These are phyloP conservation scores for Smittia aterrima DNA, from an alignment of 2,888 invertebrate genomes.

Conservation along the genomic window DNA sequence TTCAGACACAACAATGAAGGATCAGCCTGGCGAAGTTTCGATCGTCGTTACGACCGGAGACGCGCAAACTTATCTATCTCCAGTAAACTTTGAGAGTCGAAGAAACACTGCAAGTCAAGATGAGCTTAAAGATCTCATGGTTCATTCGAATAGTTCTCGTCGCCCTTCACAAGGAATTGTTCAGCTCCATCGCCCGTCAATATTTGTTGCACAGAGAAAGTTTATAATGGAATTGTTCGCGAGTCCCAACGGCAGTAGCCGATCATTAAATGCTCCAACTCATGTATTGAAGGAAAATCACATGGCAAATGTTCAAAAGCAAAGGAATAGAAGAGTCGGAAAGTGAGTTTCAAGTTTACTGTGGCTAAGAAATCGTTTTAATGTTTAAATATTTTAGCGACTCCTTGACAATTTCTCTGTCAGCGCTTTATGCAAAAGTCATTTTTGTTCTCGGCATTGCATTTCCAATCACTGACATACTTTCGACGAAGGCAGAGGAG, in stretches of 20 bases:
- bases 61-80: neutral
- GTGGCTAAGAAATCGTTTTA: neutral
- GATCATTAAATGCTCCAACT: neutral
- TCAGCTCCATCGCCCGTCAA: neutral
- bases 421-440: constrained; percentile 75
- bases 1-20: neutral
- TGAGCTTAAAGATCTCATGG: constrained; percentile 9
- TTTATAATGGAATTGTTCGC: constrained; percentile 34
- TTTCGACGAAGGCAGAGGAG: constrained; percentile 67
- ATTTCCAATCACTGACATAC: constrained; percentile 76
- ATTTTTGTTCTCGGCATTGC: constrained; percentile 74
- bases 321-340: constrained; percentile 5
- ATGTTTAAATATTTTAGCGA: constrained; percentile 55
- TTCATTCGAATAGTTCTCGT: neutral
- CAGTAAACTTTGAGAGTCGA: constrained; percentile 16
- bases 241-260: neutral
- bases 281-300: constrained; percentile 18
- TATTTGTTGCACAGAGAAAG: constrained; percentile 21
- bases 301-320: neutral
- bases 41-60: constrained; percentile 13
- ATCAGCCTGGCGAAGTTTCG: constrained; percentile 13
- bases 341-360: constrained; percentile 10
- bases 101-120: neutral
- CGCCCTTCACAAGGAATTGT: neutral
- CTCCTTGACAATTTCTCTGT: constrained; percentile 64